A percentile compares a stretch with the other conserved stretches of the same genome.
These are phyloP conservation scores for Eudyptes chrysolophus DNA, from an alignment of 2,113 vertebrate genomes.

Conservation along the genomic window DNA sequence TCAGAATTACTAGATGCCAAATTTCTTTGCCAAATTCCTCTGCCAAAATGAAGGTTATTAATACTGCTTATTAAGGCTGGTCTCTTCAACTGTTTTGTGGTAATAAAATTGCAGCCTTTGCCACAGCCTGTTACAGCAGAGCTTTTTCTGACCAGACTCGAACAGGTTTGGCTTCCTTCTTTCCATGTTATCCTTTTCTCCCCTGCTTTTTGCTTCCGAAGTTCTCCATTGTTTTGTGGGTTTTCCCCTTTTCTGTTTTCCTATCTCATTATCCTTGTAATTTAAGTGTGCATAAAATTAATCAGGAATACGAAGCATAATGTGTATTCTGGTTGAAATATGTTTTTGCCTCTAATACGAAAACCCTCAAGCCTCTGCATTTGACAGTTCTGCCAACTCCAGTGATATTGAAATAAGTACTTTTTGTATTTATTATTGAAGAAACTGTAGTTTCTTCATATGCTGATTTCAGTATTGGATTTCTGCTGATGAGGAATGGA, in stretches of 20 bases:
- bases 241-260: background rate
- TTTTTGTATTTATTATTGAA: background rate
- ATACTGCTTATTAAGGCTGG: background rate
- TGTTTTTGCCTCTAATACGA: background rate
- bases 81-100: background rate
- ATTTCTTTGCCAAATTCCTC: background rate
- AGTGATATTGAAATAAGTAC: background rate
- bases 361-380: background rate
- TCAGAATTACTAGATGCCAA: background rate
- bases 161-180: background rate
- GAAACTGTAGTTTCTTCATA: background rate
- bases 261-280: background rate
- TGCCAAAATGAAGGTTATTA: background rate
- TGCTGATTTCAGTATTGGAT: background rate
- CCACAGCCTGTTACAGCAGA: fast-evolving
- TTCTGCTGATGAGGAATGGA: background rate
- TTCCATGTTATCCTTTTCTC: fast-evolving
- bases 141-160: background rate
- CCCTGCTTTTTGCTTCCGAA: background rate
- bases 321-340: background rate
- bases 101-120: background rate
- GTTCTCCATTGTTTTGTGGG: background rate
- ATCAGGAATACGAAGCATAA: background rate
- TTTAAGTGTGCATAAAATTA: background rate
- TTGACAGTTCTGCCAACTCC: background rate